Evolutionary conservation across 2,797 vertebrate genomes (phyloP).

Genomic region (Darevskia nairensis): DNA sequence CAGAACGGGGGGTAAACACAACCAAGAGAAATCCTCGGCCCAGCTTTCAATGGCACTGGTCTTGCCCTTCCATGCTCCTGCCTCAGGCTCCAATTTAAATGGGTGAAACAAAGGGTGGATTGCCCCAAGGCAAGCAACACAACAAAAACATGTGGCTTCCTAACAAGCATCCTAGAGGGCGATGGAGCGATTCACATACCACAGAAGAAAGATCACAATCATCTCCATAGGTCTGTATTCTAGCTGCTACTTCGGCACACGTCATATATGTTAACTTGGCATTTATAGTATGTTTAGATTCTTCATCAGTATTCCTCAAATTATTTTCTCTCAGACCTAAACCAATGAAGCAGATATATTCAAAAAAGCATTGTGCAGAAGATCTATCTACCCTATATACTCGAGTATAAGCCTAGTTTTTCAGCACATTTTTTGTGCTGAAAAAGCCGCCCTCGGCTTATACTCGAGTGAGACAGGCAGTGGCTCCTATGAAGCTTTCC

Average conservation of each 20-base stretch:
- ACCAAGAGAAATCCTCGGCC: neutral
- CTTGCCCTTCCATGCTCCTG: neutral
- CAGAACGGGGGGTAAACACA: neutral
- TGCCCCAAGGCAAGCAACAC: neutral
- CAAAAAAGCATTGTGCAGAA: neutral
- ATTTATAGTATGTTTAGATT: neutral
- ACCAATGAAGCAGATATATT: neutral
- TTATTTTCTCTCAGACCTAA: neutral
- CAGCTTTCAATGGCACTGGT: neutral
- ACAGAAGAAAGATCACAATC: neutral
- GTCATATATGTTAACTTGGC: neutral
- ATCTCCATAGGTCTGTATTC: too few species aligned
- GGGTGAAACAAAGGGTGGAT: neutral
- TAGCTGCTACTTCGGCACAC: neutral
- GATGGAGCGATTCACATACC: neutral
- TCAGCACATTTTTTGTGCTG: too few species aligned
- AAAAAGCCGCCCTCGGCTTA: too few species aligned
- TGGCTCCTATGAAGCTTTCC: too few species aligned
- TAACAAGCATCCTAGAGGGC: neutral
- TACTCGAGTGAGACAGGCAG: too few species aligned
- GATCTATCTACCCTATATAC: too few species aligned
- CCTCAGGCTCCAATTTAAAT: constrained; percentile 11
- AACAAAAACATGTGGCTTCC: neutral
- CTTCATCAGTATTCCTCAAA: neutral
- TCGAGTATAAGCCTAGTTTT: too few species aligned